Conservation (phyloP, 2,888 invertebrate species). For the Sesamia inferens region DNA sequence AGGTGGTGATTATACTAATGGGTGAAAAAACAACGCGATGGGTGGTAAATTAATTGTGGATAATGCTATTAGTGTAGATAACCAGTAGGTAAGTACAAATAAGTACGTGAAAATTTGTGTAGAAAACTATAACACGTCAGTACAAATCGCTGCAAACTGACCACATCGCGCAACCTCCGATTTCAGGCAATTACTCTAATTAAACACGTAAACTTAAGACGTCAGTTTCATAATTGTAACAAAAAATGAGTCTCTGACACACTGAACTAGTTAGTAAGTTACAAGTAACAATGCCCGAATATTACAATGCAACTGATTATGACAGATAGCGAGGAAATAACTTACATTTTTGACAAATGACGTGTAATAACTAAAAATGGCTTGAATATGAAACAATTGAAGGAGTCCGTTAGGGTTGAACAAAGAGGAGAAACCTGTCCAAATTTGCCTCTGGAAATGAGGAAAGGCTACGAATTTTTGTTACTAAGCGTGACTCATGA, state of each 20-base stretch:
- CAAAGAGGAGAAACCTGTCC: conserved; percentile 51
- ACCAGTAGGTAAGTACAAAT: neutral
- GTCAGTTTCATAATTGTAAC: conserved; percentile 56
- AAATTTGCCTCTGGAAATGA: conserved; percentile 32
- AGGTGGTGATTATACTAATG: conserved; percentile 2
- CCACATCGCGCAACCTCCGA: conserved; percentile 49
- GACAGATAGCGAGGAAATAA: conserved; percentile 58
- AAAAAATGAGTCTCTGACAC: conserved; percentile 58
- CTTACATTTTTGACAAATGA: conserved; percentile 58
- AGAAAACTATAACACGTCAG: conserved; percentile 27
- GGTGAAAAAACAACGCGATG: conserved; percentile 2
- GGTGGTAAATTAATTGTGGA: conserved; percentile 33
- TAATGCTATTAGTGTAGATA: neutral
- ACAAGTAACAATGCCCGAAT: conserved; percentile 61
- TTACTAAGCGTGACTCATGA: conserved; percentile 57
- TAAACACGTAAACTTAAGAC: conserved; percentile 61
- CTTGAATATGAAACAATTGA: conserved; percentile 46
- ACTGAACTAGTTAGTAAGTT: conserved; percentile 58
- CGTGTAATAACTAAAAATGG: conserved; percentile 53
- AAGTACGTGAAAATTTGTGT: neutral
- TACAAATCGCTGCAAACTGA: conserved; percentile 26
- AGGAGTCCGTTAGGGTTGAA: conserved; percentile 49
- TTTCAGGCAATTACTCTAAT: conserved; percentile 60
- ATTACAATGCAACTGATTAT: conserved; percentile 63
- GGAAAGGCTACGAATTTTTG: conserved; percentile 50